A percentile compares a stretch with the other conserved stretches of the same genome.
Conservation (phyloP, 2,888 invertebrate species). For the Phyto melanocephala region DNA sequence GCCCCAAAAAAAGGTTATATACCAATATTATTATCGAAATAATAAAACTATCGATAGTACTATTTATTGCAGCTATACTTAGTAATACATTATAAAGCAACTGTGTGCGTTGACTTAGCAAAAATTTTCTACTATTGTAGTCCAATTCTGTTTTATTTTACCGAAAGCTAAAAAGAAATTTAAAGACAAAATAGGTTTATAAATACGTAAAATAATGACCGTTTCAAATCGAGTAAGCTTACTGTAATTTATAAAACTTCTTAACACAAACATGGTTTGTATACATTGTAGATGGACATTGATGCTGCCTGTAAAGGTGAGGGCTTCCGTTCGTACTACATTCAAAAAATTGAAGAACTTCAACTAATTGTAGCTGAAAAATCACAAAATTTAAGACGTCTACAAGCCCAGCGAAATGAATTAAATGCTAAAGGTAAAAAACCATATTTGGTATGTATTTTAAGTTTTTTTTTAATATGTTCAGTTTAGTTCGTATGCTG, state of each 20-base stretch:
- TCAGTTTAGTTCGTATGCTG: slow-evolving; percentile 90
- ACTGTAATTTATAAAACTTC: background rate
- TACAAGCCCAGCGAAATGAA: slow-evolving; percentile 99
- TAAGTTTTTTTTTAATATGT: no score
- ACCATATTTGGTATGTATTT: background rate
- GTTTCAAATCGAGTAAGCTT: slow-evolving; percentile 73
- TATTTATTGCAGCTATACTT: no score
- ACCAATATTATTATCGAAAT: no score
- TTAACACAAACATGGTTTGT: background rate
- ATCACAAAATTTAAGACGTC: slow-evolving; percentile 95
- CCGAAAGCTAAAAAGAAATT: background rate
- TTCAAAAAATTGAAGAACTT: slow-evolving; percentile 98
- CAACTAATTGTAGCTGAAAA: slow-evolving; percentile 98
- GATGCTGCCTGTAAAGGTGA: slow-evolving; percentile 81
- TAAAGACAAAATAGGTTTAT: background rate
- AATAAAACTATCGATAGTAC: no score
- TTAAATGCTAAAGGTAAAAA: slow-evolving; percentile 95
- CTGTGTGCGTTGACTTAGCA: slow-evolving; percentile 61
- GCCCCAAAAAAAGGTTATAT: no score
- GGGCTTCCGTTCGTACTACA: slow-evolving; percentile 96
- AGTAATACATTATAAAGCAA: no score
- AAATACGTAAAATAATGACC: slow-evolving; percentile 71
- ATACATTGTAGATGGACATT: slow-evolving; percentile 74
- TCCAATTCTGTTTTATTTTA: slow-evolving; percentile 18
- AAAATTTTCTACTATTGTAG: slow-evolving; percentile 26